Evolutionary conservation across 2,888 invertebrate genomes (phyloP), one percentile per base, ranked within the genome.

Genomic region (Aphodius granarius): DNA sequence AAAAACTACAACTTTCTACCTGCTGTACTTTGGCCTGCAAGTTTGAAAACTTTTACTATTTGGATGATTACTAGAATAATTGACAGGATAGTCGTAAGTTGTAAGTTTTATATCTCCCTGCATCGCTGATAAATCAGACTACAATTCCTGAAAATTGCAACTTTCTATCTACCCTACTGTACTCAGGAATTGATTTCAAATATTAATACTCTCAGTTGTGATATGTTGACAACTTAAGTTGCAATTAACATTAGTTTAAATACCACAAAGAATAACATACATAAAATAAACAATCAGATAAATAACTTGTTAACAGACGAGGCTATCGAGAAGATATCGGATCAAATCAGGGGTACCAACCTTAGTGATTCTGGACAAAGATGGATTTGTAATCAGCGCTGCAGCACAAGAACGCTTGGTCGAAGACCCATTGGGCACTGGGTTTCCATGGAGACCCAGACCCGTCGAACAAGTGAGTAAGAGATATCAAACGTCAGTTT

Each of bases 391-490:
- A 6, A 92, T 95, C 72, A 87, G 86, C 78, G 83, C 86, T 75
- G 85, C 86, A 73, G 92, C 91, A 82, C 87, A 94, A 86, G 90
- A 91, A 78, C 88, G 89, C 79, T 89, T 94, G n/a, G 87, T 92
- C 63, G 91, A 91, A 73, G 95, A 95, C 85, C 93, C 94, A 0
- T 86, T 86, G 1, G 92, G 92, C 9, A 81, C 85, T 17, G 87
- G 90, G 80, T 95, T 95, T 86, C 96, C 96, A 70, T 96, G 95
- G 95, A 90, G 92, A 66, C 93, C 93, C 0, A 91, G 94, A 71
- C 92, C 92, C 0, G 88, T 93, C 2, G 87, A 89, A 22, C 90
- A 92, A 81, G 90, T 90, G 79, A 75, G 22, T 76, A 22, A 62
- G 63, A n/a, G n/a, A n/a, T 62, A 62, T n/a, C 63, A 62, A 62